Evolutionary conservation across 2,797 vertebrate species (phyloP), one percentile per base, ranked within the genome.

Genomic region (Ceyx erithaca): DNA sequence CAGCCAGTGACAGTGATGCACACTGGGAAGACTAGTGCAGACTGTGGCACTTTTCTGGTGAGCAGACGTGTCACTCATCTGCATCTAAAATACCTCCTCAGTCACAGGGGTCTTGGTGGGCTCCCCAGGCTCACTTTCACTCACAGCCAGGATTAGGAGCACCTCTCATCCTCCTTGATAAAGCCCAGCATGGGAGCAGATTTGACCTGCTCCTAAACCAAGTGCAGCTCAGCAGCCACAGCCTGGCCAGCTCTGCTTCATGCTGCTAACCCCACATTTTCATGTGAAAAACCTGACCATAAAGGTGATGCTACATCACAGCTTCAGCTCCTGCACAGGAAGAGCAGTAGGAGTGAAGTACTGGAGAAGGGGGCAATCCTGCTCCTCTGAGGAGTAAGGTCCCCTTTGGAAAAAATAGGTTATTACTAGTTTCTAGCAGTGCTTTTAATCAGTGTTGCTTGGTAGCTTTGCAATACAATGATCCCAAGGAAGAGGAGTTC

Each of bases 101-200:
- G 30, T 28, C 40, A 61, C 30, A 54, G 46, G 46, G 20, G 9
- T 66, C 68, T 82, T 11, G 40, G 14, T 3, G 1, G 26, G 33
- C 40, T 76, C 63, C 3, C 3, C 33, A 49, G 66, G 30, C 58
- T 87, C 79, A 90, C 84, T 95, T 95, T 94, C 90, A 80, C 93
- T 95, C 66, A 45, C 0, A 1, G 76, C 40, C 52, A 71, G 72
- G 80, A 93, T 89, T 93, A 93, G 92, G 88, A 88, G 43, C 43
- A 89, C 72, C 54, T 90, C 83, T 90, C 7, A 0, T 89, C 69
- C 43, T 85, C 46, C 76, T 78, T 91, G 92, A 93, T 94, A 94
- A 95, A 92, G 35, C 66, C 23, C 89, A 92, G 93, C 81, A 83
- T 85, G 85, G 68, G 51, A 76, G 54, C 3, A 1, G 62, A 78